Base-by-base conservation (phyloP, 2,888 invertebrate genomes). In the Clitarchus hookeri region DNA sequence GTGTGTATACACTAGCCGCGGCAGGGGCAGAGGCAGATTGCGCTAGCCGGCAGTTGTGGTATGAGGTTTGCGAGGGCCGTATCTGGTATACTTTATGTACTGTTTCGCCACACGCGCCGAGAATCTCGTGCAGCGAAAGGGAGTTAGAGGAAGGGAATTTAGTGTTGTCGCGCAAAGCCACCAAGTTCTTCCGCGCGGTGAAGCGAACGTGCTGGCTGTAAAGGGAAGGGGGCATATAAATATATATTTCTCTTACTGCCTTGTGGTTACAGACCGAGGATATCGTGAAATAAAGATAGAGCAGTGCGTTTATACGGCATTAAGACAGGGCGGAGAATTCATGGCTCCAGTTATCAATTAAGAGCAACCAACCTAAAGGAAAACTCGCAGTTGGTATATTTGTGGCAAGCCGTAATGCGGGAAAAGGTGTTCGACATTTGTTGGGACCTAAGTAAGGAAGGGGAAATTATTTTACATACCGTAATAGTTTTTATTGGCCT, bases 101-200 rank as follows among this genome's bases (percentile, higher is more conserved):
- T 65, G 65, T 65, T 65, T 65, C 65, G 65, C 65, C 65, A 65
- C 65, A n/a, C 65, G 65, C 65, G 65, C 65, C 23, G 65, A 65
- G 65, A n/a, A 65, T 8, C 65, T 65, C 65, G 65, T 19, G 65
- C 65, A 3, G 65, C 6, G n/a, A 65, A 65, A 65, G 16, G 65
- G 65, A 19, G n/a, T 6, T 11, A 19, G n/a, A n/a, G 65, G 2
- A n/a, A 9, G 65, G 65, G 65, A 65, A 65, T 65, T 65, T 65
- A 65, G 65, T 65, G 65, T 65, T 65, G 65, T 65, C 65, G 65
- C 65, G 65, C 65, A 65, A 65, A 65, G 65, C 65, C 65, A 65
- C 65, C n/a, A 65, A 65, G 65, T 65, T 65, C 65, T 65, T 65
- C 65, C 65, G 65, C 65, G 65, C 16, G 65, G 65, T 23, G 65